Evolutionary conservation across 1,140 invertebrate genomes (phyloP).

Genomic region (roundworm (Caenorhabditis elegans)): WBcel235 BX284604.4:3421001-3421500

Average conservation of each 20-base stretch:
- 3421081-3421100: constrained; percentile 30
- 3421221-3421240: constrained; percentile 22
- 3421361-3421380: background rate
- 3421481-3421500: constrained; percentile 13
- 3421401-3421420: too few species aligned
- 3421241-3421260: background rate
- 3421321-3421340: too few species aligned
- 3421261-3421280: background rate
- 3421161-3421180: background rate
- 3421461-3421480: constrained; percentile 15
- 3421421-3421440: background rate
- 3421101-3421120: background rate
- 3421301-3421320: too few species aligned
- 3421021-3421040: constrained; percentile 39
- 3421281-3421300: too few species aligned
- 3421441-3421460: background rate
- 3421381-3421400: background rate
- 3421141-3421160: constrained; percentile 33
- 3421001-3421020: constrained; percentile 18
- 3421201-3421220: constrained; percentile 41
- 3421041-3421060: constrained; percentile 34
- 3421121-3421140: background rate
- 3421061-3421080: constrained; percentile 42
- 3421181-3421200: constrained; percentile 41
- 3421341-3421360: background rate